phyloP scores from a whole-genome alignment of 2,888 invertebrate genomes.

The Brachyopa scutellaris region DNA sequence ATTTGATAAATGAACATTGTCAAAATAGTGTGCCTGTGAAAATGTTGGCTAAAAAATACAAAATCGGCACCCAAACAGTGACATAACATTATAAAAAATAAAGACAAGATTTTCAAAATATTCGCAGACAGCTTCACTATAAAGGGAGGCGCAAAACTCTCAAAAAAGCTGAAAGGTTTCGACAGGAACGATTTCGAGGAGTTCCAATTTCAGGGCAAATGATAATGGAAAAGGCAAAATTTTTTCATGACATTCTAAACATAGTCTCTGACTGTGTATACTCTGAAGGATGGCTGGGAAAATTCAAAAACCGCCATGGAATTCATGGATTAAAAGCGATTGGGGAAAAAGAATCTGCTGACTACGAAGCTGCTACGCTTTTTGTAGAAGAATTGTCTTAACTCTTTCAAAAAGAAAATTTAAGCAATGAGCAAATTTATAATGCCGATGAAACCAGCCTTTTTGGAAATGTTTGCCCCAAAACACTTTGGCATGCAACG shows the following conservation, averaged over 20 bases:
- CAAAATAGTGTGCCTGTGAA: too few species aligned
- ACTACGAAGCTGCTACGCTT: slow-evolving; percentile 17
- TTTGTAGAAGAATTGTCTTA: slow-evolving; percentile 23
- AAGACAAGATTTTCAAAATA: too few species aligned
- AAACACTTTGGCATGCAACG: too few species aligned
- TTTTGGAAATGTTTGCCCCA: too few species aligned
- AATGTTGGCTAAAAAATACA: too few species aligned
- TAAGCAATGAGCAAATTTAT: slow-evolving; percentile 29
- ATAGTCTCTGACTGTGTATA: background rate
- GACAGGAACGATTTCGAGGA: background rate
- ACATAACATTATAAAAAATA: too few species aligned
- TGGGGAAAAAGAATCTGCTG: slow-evolving; percentile 26
- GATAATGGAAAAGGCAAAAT: slow-evolving; percentile 25
- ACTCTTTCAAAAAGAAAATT: slow-evolving; percentile 26
- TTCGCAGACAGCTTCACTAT: too few species aligned
- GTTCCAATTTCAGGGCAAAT: slow-evolving; percentile 16
- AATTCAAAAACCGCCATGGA: slow-evolving; percentile 11
- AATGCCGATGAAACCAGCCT: slow-evolving; percentile 31
- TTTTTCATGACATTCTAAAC: slow-evolving; percentile 8
- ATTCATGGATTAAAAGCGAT: slow-evolving; percentile 20
- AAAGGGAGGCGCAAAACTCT: slow-evolving; percentile 25
- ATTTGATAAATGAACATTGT: too few species aligned
- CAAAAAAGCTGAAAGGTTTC: slow-evolving; percentile 25
- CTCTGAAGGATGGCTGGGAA: slow-evolving; percentile 10
- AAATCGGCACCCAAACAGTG: too few species aligned